Evolutionary conservation across 1,140 invertebrate species (phyloP).

Genomic region (Drosophila trapezifrons): DNA sequence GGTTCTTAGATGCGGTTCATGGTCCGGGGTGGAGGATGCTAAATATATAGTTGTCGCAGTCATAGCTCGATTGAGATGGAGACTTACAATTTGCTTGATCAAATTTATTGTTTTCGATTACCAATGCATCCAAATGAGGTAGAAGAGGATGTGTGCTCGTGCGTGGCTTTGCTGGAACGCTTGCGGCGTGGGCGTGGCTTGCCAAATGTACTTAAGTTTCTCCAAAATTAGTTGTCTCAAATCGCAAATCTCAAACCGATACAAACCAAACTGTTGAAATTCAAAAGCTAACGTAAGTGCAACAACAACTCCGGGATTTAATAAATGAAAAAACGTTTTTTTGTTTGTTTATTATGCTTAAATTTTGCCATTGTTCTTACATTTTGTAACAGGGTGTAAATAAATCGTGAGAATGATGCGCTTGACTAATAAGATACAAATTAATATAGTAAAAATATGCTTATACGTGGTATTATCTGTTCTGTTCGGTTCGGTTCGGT

Average conservation of each 20-base stretch:
- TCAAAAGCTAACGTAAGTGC: conserved; percentile 59
- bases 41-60: conserved; percentile 38
- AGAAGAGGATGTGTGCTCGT: conserved; percentile 69
- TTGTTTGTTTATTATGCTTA: conserved; percentile 54
- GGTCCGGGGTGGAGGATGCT: not conserved
- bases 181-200: conserved; percentile 70
- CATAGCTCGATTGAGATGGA: conserved; percentile 62
- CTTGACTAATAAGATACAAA: conserved; percentile 71
- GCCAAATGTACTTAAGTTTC: conserved; percentile 39
- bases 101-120: conserved; percentile 66
- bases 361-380: conserved; percentile 75
- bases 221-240: conserved; percentile 51
- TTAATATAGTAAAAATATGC: conserved; percentile 64
- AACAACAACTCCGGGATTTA: conserved; percentile 49
- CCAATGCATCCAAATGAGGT: conserved; percentile 77
- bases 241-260: conserved; percentile 28
- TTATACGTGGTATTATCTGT: conserved; percentile 49
- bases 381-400: conserved; percentile 80
- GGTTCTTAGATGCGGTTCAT: conserved; percentile 1
- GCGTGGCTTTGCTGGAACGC: conserved; percentile 58
- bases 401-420: conserved; percentile 80
- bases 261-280: conserved; percentile 38
- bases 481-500: conserved; percentile 20
- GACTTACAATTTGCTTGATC: conserved; percentile 76
- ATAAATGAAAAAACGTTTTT: conserved; percentile 77